These are phyloP conservation scores for Platygyra sinensis DNA, from an alignment of 64 coral and sea anemone species.

Conservation along the genomic window DNA sequence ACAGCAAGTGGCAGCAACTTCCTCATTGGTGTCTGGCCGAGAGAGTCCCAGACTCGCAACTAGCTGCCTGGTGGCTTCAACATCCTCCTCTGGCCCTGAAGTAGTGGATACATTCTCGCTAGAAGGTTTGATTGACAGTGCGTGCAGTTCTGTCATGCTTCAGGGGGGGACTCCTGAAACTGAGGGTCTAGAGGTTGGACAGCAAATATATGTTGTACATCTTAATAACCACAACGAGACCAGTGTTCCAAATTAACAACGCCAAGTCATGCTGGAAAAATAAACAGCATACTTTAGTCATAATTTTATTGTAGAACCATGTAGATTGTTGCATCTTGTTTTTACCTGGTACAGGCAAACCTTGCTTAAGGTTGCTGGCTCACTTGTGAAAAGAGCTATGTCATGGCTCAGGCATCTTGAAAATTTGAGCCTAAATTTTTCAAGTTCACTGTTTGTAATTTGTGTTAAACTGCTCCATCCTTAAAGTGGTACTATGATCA, in stretches of 20 bases:
- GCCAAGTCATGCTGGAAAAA: neutral
- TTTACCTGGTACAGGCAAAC: no score
- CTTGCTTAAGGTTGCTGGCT: no score
- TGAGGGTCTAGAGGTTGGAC: conserved; percentile 42
- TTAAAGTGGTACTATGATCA: no score
- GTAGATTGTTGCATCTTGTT: no score
- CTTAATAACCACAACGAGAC: conserved; percentile 19
- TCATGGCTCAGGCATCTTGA: no score
- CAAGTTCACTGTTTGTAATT: no score
- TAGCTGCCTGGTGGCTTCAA: neutral
- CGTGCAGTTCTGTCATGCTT: conserved; percentile 23
- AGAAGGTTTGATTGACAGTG: conserved; percentile 5
- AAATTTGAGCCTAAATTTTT: no score
- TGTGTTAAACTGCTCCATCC: no score
- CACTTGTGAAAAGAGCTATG: no score
- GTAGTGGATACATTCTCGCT: conserved; percentile 2
- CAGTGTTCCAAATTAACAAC: neutral
- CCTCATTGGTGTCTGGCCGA: neutral
- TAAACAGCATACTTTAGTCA: no score
- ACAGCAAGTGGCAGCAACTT: neutral
- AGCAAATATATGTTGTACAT: conserved; percentile 68
- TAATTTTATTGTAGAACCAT: no score
- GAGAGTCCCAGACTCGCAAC: neutral
- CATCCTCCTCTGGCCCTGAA: neutral
- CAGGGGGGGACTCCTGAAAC: conserved; percentile 21